These are phyloP conservation scores for Melieria crassipennis DNA, from an alignment of 2,888 invertebrate genomes.

Conservation along the genomic window DNA sequence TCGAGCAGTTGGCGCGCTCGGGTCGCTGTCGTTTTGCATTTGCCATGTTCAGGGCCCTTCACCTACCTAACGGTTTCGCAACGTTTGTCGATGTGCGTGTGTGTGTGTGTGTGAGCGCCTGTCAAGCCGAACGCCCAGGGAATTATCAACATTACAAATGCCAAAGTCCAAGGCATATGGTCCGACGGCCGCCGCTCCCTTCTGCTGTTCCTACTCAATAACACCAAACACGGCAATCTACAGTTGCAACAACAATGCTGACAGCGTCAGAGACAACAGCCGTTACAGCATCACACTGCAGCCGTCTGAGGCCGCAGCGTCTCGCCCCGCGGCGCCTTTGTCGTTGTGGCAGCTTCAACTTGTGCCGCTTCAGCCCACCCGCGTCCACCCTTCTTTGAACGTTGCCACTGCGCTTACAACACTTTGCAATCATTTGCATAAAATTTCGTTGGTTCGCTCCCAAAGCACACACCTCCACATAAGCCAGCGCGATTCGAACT, in stretches of 20 bases:
- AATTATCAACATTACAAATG: constrained; percentile 26
- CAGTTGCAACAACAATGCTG: not conserved
- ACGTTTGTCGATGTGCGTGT: not conserved
- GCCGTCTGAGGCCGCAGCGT: not conserved
- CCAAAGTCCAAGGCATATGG: constrained; percentile 19
- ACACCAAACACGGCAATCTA: no score
- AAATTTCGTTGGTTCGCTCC: constrained; percentile 3
- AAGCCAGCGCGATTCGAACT: not conserved
- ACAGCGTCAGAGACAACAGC: constrained; percentile 11
- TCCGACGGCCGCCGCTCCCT: not conserved
- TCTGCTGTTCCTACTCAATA: no score
- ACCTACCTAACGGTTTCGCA: not conserved
- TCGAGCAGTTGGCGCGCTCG: not conserved
- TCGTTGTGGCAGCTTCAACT: not conserved
- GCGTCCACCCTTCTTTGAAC: not conserved
- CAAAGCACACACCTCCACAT: not conserved
- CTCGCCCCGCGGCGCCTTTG: not conserved
- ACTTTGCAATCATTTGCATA: constrained; percentile 30
- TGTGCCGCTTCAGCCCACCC: no score
- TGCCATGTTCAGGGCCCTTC: not conserved
- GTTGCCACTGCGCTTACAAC: not conserved
- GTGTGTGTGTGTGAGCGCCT: not conserved
- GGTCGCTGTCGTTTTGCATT: not conserved
- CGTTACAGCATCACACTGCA: constrained; percentile 9
- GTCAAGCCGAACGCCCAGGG: constrained; percentile 29